These are phyloP conservation scores for Origma solitaria DNA, from an alignment of 2,113 vertebrate genomes.

Conservation along the genomic window DNA sequence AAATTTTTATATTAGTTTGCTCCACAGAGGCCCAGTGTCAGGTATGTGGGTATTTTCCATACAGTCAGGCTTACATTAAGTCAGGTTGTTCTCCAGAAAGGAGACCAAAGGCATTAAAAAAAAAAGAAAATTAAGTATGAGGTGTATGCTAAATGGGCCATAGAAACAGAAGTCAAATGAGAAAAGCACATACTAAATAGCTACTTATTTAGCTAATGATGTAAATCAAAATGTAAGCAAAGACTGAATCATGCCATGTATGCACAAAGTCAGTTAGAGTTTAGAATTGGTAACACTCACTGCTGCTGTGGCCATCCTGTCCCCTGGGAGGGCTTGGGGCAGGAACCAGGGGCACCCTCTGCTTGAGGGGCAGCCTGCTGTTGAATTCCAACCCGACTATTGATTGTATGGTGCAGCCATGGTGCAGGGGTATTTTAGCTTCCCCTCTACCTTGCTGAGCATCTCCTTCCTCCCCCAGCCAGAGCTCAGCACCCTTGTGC, in stretches of 20 bases:
- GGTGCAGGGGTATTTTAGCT: accelerated
- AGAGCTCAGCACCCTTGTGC: neutral
- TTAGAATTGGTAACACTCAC: neutral
- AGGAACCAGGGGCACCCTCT: accelerated
- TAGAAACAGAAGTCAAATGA: neutral
- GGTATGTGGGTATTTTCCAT: neutral
- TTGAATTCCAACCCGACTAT: accelerated
- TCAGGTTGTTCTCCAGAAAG: neutral
- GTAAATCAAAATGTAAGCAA: neutral
- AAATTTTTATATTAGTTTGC: neutral
- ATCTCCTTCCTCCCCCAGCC: accelerated
- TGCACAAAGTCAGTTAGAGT: neutral
- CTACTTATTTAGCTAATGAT: neutral
- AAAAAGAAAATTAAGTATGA: neutral
- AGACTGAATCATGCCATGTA: neutral
- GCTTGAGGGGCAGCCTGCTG: neutral
- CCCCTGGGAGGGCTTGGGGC: accelerated
- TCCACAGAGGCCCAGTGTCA: neutral
- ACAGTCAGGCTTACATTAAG: neutral
- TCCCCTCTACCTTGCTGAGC: neutral
- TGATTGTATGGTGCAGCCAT: accelerated
- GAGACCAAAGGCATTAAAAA: neutral
- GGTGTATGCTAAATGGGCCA: neutral
- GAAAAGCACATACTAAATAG: neutral
- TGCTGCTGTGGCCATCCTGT: accelerated